Evolutionary conservation across 2,113 vertebrate genomes (phyloP).

Genomic region (Polypterus bichir): DNA sequence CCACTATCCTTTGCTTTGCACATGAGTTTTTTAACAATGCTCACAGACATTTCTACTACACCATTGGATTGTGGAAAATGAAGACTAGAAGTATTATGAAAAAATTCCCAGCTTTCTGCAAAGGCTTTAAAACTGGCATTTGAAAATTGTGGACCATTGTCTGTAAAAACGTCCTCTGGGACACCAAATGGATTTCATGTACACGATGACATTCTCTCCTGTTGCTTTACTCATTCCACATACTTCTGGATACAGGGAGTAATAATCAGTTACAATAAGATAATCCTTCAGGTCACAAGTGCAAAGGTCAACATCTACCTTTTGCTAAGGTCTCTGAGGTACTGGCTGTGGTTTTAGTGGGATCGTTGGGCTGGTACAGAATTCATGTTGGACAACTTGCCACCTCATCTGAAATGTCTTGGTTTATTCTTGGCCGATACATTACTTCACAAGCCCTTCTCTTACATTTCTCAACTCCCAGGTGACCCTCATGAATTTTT

Average conservation of each 20-base stretch:
- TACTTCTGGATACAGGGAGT: slow-evolving; percentile 10
- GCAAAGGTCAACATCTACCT: too few relatives aligned
- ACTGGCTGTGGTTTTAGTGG: too few relatives aligned
- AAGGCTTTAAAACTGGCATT: slow-evolving; percentile 4
- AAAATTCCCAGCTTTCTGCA: slow-evolving; percentile 10
- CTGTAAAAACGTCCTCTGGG: slow-evolving; percentile 12
- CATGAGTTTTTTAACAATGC: background rate
- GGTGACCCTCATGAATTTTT: too few relatives aligned
- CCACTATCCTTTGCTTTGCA: too few relatives aligned
- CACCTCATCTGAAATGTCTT: too few relatives aligned
- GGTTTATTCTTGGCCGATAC: too few relatives aligned
- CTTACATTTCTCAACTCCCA: too few relatives aligned
- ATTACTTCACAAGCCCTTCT: too few relatives aligned
- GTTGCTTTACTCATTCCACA: slow-evolving; percentile 13
- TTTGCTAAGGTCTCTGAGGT: too few relatives aligned
- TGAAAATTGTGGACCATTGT: slow-evolving; percentile 7
- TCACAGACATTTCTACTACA: slow-evolving; percentile 8
- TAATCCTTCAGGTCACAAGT: background rate
- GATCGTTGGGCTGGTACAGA: too few relatives aligned
- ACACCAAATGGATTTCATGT: slow-evolving; percentile 14
- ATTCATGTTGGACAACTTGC: too few relatives aligned
- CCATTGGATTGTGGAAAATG: slow-evolving; percentile 6
- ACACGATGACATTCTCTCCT: slow-evolving; percentile 4
- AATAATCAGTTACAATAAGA: slow-evolving; percentile 10
- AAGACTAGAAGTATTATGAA: slow-evolving; percentile 4